Evolutionary conservation across 2,797 vertebrate genomes (phyloP).

Genomic region (Mycteria americana): DNA sequence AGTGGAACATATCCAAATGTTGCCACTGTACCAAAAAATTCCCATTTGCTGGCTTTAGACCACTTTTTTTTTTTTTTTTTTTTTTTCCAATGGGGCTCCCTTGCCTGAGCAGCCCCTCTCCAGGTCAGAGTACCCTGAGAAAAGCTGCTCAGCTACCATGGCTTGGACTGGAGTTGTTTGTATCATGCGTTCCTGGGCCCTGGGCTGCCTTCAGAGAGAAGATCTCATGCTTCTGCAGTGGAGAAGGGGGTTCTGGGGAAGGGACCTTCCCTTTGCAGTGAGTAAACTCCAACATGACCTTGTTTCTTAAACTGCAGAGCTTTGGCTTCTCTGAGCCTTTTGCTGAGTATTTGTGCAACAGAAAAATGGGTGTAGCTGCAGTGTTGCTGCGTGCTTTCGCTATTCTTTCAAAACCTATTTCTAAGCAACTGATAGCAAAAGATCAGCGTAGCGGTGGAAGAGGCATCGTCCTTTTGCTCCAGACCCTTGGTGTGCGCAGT

Average conservation of each 20-base stretch:
- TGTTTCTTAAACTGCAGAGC: neutral
- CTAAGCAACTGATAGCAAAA: neutral
- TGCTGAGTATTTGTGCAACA: neutral
- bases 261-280: neutral
- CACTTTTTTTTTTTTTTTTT: neutral
- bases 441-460: neutral
- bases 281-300: neutral
- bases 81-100: neutral
- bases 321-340: neutral
- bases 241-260: neutral
- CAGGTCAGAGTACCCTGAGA: neutral
- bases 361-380: neutral
- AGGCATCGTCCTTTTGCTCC: neutral
- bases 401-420: neutral
- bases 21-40: neutral
- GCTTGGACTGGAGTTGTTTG: neutral
- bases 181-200: neutral
- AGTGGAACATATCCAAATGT: neutral
- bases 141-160: neutral
- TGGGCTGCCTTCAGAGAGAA: neutral
- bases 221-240: neutral
- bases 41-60: neutral
- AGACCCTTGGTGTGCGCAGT: rapidly evolving
- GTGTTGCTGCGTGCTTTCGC: neutral
- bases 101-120: neutral